Conservation (phyloP, 37 sponge, comb jelly and placozoan species). For the Beroe forskalii region DNA sequence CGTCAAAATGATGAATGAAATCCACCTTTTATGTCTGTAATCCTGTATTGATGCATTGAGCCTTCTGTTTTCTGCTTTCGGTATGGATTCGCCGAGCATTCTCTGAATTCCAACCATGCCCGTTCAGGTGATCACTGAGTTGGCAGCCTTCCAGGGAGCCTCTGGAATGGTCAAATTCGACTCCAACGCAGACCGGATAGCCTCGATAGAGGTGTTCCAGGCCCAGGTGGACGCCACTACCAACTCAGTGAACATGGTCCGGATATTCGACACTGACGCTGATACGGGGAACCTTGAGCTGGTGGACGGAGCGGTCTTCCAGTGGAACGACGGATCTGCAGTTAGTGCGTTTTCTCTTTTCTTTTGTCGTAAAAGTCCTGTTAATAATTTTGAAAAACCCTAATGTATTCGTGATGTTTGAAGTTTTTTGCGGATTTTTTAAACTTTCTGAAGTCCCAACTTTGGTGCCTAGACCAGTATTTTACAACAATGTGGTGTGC, state of each 20-base stretch:
- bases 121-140: neutral
- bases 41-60: no score
- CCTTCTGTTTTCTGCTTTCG: no score
- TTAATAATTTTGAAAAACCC: neutral
- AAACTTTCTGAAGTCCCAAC: no score
- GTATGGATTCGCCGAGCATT: no score
- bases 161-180: slow-evolving; percentile 36
- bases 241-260: slow-evolving; percentile 10
- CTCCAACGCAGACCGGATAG: slow-evolving; percentile 33
- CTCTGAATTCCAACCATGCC: no score
- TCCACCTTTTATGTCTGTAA: no score
- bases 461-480: no score
- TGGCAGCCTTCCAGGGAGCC: slow-evolving; percentile 10
- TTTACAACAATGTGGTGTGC: no score
- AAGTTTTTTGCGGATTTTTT: no score
- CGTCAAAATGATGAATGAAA: no score
- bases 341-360: slow-evolving; percentile 29
- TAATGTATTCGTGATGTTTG: no score
- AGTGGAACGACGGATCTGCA: slow-evolving; percentile 40
- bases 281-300: neutral
- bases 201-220: slow-evolving; percentile 53
- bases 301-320: neutral
- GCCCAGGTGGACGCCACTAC: neutral
- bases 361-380: neutral
- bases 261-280: slow-evolving; percentile 34